These are phyloP conservation scores for Perdita meconis DNA, from an alignment of 2,888 invertebrate genomes.

Conservation along the genomic window DNA sequence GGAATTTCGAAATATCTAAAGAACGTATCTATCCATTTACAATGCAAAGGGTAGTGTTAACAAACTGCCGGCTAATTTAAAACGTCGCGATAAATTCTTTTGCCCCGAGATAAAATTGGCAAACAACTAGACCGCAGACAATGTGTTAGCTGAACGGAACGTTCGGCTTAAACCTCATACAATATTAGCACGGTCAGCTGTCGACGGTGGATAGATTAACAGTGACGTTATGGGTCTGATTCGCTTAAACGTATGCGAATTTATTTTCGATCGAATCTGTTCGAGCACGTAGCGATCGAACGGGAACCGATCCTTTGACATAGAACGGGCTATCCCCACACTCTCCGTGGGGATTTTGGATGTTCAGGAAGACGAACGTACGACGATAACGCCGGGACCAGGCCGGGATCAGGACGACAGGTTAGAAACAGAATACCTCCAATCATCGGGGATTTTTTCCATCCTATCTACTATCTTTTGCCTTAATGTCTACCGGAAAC, in stretches of 20 bases:
- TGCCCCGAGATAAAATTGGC: no score
- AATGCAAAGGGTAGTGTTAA: no score
- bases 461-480: constrained; percentile 39
- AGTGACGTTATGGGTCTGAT: constrained; percentile 6
- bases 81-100: no score
- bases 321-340: constrained; percentile 40
- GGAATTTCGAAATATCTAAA: no score
- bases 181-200: no score
- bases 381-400: constrained; percentile 65
- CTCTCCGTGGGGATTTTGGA: constrained; percentile 53
- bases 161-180: no score
- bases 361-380: constrained; percentile 70
- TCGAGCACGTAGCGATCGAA: constrained; percentile 60
- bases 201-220: no score
- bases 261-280: constrained; percentile 69
- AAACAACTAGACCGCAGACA: no score
- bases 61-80: no score
- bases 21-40: no score
- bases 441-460: constrained; percentile 68
- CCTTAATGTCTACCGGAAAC: constrained; percentile 48
- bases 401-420: constrained; percentile 68
- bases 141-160: no score
- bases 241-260: constrained; percentile 53
- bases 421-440: constrained; percentile 69
- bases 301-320: constrained; percentile 56